phyloP scores from a whole-genome alignment of 2,888 invertebrate species.

The Barypeithes pellucidus region DNA sequence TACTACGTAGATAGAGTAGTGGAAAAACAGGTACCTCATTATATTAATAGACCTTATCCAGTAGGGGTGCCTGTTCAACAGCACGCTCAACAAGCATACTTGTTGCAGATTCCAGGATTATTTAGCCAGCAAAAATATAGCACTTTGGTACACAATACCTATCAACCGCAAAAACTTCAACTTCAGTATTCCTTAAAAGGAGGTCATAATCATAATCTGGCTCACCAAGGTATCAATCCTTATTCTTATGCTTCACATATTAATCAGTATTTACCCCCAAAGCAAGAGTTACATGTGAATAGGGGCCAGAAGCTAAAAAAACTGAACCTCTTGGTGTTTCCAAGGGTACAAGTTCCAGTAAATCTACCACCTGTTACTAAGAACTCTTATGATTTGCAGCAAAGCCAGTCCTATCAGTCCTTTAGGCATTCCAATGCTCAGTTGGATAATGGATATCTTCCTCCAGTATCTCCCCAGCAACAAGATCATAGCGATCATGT shows the following conservation, averaged over 20 bases:
- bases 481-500: constrained; percentile 9
- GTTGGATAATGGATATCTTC: constrained; percentile 54
- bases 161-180: constrained; percentile 40
- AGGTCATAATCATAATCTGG: constrained; percentile 11
- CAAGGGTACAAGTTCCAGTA: constrained; percentile 23
- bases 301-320: constrained; percentile 46
- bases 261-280: constrained; percentile 57
- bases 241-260: constrained; percentile 57
- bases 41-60: constrained; percentile 45
- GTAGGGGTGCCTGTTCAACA: constrained; percentile 9
- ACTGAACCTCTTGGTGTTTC: constrained; percentile 45
- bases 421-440: constrained; percentile 49
- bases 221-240: background rate
- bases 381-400: constrained; percentile 43
- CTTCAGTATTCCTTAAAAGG: constrained; percentile 23
- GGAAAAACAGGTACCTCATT: constrained; percentile 58
- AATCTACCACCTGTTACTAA: constrained; percentile 41
- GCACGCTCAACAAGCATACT: constrained; percentile 31
- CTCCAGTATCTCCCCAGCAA: constrained; percentile 34
- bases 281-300: constrained; percentile 46
- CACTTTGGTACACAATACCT: constrained; percentile 41
- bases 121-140: constrained; percentile 48
- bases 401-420: constrained; percentile 24
- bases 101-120: constrained; percentile 47
- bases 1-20: constrained; percentile 66